A percentile compares a stretch with the other conserved stretches of the same genome.
Evolutionary conservation across 2,888 invertebrate species (phyloP).

Genomic region (Trachelus stipa): DNA sequence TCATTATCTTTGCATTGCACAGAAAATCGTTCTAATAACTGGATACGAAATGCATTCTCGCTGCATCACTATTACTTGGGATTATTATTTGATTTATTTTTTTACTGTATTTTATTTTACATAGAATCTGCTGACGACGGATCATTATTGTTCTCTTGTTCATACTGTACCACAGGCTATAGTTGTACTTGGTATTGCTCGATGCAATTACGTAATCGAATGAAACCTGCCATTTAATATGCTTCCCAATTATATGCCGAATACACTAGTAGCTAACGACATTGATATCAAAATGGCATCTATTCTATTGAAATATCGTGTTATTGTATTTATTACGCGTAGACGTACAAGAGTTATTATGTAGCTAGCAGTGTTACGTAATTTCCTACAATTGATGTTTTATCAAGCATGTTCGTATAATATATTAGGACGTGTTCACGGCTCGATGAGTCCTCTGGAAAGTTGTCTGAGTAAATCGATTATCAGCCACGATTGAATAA

Average conservation of each 20-base stretch:
- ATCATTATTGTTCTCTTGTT: background rate
- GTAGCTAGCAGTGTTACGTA: no score
- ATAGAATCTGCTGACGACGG: background rate
- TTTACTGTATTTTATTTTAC: background rate
- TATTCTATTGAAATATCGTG: background rate
- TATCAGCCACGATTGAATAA: no score
- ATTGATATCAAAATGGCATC: background rate
- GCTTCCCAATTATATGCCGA: background rate
- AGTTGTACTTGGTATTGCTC: background rate
- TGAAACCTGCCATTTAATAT: background rate
- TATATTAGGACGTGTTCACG: no score
- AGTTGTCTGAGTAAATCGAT: no score
- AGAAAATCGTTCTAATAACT: background rate
- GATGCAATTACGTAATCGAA: background rate
- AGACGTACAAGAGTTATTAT: background rate
- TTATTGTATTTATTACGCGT: background rate
- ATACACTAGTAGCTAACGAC: background rate
- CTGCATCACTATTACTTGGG: background rate
- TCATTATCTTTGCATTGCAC: slow-evolving; percentile 8
- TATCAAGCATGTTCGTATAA: no score
- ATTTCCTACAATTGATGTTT: no score
- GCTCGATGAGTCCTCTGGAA: no score
- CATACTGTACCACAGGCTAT: background rate
- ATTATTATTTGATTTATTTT: slow-evolving; percentile 32
- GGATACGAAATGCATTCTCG: background rate